Evolutionary conservation across 1,140 invertebrate genomes (phyloP), one percentile per base, ranked within the genome.

Genomic region (Conus ventricosus): DNA sequence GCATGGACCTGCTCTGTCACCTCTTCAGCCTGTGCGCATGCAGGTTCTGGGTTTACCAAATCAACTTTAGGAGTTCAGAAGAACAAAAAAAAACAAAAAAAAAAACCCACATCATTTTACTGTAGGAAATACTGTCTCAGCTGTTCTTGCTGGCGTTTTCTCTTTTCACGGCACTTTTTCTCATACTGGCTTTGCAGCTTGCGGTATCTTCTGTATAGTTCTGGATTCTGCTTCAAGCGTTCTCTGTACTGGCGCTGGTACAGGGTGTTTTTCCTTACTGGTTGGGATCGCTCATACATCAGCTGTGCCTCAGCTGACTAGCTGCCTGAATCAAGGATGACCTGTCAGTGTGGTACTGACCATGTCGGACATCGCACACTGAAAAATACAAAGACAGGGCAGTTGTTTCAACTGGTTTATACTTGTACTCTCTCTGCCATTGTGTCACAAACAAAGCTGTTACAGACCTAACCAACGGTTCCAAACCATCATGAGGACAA

Each of bases 101-200:
- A 39, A 39, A 39, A 39, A 75, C 20, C 7, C 71, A 75, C 13
- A 20, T 7, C 23, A 20, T 25, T 75, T 23, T 23, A 25, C 71
- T 75, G 20, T 75, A n/a, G 11, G 13, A 75, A 25, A 75, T 60
- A 60, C 57, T 60, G 57, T 60, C 5, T 60, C 57, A 60, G 57
- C 57, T 60, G 57, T 60, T 60, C 57, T 23, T 78, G 76, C 7
- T 13, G 76, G 17, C 39, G 76, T 51, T 78, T 78, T 23, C 39
- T 78, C 27, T 78, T 78, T 27, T 78, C 76, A 51, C 76, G 76
- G 76, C 23, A 78, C 17, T 17, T 78, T 78, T 51, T 78, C 76
- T 78, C 76, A 78, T 78, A 78, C 76, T 78, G 76, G 76, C 39
- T 78, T 78, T 78, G 76, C 76, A 39, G 25, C 11, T 17, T 13